Evolutionary conservation across 2,113 vertebrate species (phyloP).

Genomic region (Daphoenositta chrysoptera): DNA sequence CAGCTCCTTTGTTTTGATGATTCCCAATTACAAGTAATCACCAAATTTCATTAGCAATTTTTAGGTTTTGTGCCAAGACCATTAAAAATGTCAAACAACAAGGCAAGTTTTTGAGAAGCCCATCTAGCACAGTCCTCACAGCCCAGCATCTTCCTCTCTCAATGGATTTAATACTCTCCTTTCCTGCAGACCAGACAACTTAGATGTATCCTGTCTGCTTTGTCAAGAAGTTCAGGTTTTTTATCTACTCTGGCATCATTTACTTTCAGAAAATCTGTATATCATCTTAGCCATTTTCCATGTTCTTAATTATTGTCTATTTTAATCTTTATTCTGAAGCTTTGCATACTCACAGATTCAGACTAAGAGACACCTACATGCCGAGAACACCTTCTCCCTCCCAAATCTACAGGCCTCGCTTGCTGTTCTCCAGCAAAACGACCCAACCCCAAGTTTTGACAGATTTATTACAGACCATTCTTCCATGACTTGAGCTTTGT

Average conservation of each 20-base stretch:
- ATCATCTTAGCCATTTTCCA: neutral
- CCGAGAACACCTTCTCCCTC: neutral
- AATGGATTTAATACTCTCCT: neutral
- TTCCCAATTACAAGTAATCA: neutral
- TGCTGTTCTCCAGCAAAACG: neutral
- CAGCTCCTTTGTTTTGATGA: neutral
- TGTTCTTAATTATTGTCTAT: conserved; percentile 17
- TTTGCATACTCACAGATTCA: conserved; percentile 17
- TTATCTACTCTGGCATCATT: neutral
- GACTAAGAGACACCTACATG: neutral
- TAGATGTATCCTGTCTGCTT: neutral
- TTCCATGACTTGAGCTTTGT: neutral
- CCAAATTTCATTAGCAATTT: neutral
- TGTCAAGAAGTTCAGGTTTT: neutral
- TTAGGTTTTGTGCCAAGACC: neutral
- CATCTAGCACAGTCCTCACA: neutral
- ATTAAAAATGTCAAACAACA: neutral
- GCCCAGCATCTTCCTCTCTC: neutral
- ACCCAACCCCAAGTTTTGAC: neutral
- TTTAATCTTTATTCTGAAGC: conserved; percentile 32
- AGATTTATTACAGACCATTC: neutral
- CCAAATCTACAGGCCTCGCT: neutral
- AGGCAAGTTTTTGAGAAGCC: neutral
- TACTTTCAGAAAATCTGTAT: neutral
- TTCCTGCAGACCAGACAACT: neutral